Evolutionary conservation across 2,113 vertebrate species (phyloP).

Genomic region (Sturnus vulgaris): DNA sequence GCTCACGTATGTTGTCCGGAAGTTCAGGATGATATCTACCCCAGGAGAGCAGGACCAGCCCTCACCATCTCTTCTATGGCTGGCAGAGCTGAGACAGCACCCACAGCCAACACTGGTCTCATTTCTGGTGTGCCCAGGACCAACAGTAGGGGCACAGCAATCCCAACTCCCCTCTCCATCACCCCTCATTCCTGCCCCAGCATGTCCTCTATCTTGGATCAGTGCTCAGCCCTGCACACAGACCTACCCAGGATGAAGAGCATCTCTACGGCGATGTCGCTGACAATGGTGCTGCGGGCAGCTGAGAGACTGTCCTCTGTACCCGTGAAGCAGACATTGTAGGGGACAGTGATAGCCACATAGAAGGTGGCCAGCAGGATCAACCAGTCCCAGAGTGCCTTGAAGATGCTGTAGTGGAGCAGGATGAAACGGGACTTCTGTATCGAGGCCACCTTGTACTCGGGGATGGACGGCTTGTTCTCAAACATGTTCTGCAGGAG

Average conservation of each 20-base stretch:
- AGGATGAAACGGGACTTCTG: constrained; percentile 93
- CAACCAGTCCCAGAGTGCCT: constrained; percentile 94
- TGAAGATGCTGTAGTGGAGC: constrained; percentile 94
- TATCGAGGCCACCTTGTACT: constrained; percentile 94
- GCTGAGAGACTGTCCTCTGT: constrained; percentile 77
- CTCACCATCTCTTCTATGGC: neutral
- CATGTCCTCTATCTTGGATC: rapidly evolving
- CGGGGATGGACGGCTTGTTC: constrained; percentile 84
- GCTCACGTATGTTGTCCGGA: constrained; percentile 86
- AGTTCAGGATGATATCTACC: constrained; percentile 88
- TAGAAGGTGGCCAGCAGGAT: constrained; percentile 97
- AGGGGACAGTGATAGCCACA: constrained; percentile 90
- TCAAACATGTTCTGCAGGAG: constrained; percentile 84
- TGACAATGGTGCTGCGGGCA: constrained; percentile 85
- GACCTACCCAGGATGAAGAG: constrained; percentile 92
- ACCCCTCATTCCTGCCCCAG: neutral
- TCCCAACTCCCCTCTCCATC: neutral
- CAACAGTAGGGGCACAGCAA: neutral
- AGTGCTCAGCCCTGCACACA: rapidly evolving
- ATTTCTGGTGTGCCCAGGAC: neutral
- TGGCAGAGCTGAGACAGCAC: neutral
- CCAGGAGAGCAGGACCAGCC: neutral
- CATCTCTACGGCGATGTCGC: constrained; percentile 93
- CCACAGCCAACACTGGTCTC: neutral
- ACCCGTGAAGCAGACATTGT: constrained; percentile 91